Evolutionary conservation across 1,140 invertebrate genomes (phyloP).

Genomic region (Neodiprion virginianus): DNA sequence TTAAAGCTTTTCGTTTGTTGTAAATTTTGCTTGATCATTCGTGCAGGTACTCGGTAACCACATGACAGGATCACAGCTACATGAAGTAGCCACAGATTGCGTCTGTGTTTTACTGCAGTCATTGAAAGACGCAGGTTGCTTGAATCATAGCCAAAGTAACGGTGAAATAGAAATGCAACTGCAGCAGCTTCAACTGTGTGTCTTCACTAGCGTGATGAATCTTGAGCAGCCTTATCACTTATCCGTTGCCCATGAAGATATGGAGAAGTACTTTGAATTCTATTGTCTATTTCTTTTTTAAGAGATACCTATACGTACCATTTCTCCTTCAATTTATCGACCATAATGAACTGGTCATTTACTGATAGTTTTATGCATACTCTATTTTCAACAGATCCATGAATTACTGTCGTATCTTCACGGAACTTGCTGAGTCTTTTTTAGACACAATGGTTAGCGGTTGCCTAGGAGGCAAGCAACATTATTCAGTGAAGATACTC

Average conservation of each 20-base stretch:
- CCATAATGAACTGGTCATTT: too few species aligned
- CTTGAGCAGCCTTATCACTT: conserved; percentile 89
- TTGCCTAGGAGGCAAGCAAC: conserved; percentile 59
- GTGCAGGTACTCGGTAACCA: conserved; percentile 66
- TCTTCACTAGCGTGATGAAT: conserved; percentile 82
- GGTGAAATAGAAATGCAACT: conserved; percentile 71
- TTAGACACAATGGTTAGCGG: conserved; percentile 79
- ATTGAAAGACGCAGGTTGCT: conserved; percentile 77
- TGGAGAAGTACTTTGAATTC: conserved; percentile 69
- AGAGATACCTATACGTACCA: neutral
- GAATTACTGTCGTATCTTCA: conserved; percentile 95
- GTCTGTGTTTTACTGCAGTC: conserved; percentile 85
- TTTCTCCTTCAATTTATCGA: neutral
- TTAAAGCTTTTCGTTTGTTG: neutral
- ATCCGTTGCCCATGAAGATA: conserved; percentile 91
- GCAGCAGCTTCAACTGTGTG: conserved; percentile 59
- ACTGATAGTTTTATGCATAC: too few species aligned
- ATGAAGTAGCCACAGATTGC: conserved; percentile 91
- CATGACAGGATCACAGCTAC: conserved; percentile 73
- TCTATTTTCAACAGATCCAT: conserved; percentile 68
- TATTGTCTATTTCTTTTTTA: neutral
- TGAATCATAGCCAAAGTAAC: conserved; percentile 49
- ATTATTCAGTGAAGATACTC: conserved; percentile 86
- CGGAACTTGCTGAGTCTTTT: conserved; percentile 91
- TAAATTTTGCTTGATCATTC: conserved; percentile 17